phyloP scores from a whole-genome alignment of 2,888 invertebrate genomes.

The Drosophila setosimentum region DNA sequence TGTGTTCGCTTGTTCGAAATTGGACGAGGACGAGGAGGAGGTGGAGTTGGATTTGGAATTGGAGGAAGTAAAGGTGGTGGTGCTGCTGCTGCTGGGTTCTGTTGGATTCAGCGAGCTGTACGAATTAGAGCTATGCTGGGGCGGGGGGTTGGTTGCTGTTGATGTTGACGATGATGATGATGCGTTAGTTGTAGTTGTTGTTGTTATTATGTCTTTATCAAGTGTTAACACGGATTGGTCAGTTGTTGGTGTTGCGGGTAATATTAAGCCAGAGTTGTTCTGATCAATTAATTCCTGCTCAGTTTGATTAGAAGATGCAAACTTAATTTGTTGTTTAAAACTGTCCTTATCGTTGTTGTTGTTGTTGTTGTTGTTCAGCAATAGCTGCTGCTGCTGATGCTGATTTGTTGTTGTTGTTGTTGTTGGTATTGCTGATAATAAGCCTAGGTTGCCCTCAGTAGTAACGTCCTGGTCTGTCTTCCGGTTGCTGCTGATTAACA shows the following conservation, averaged over 20 bases:
- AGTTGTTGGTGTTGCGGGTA: constrained; percentile 13
- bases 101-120: not conserved
- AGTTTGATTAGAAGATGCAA: constrained; percentile 54
- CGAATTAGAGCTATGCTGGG: not conserved
- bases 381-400: constrained; percentile 27
- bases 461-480: not conserved
- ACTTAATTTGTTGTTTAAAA: constrained; percentile 71
- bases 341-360: constrained; percentile 53
- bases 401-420: constrained; percentile 28
- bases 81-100: not conserved
- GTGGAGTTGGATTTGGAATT: constrained; percentile 16
- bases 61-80: constrained; percentile 18
- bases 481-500: constrained; percentile 45
- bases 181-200: constrained; percentile 8
- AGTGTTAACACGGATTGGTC: constrained; percentile 15
- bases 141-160: not conserved
- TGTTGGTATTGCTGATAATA: constrained; percentile 30
- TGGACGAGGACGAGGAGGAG: not conserved
- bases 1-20: not conserved
- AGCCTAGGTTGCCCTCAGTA: not conserved
- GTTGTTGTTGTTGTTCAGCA: constrained; percentile 55
- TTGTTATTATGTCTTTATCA: constrained; percentile 30
- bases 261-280: constrained; percentile 16
- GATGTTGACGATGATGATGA: constrained; percentile 2
- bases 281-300: constrained; percentile 15